Percentiles rank a stretch among this genome's conserved stretches.
phyloP scores from a whole-genome alignment of 2,888 invertebrate genomes.

The Gisinianus flammeolus region DNA sequence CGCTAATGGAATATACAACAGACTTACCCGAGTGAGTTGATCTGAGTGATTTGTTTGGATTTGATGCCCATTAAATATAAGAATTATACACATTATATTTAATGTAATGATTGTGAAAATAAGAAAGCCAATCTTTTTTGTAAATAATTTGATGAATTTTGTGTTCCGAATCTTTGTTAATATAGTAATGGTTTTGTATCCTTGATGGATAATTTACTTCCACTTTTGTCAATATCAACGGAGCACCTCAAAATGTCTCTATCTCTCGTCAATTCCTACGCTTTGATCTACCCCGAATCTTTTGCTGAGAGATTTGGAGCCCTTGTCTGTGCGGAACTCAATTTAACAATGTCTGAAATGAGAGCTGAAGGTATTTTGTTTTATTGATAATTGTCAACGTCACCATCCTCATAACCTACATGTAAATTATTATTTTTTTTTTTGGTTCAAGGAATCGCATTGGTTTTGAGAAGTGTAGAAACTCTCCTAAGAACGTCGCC shows the following conservation, averaged over 20 bases:
- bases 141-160: slow-evolving; percentile 48
- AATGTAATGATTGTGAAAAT: neutral
- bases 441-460: slow-evolving; percentile 74
- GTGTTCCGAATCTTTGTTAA: no score
- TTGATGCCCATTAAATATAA: no score
- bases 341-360: slow-evolving; percentile 78
- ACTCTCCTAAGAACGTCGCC: slow-evolving; percentile 77
- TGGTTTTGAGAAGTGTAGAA: slow-evolving; percentile 76
- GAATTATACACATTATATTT: no score
- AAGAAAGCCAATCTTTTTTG: slow-evolving; percentile 67
- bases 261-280: slow-evolving; percentile 56
- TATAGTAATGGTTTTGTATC: slow-evolving; percentile 54
- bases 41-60: neutral
- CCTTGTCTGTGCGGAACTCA: slow-evolving; percentile 73
- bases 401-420: no score
- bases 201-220: slow-evolving; percentile 55
- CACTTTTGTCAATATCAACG: slow-evolving; percentile 55
- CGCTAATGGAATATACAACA: slow-evolving; percentile 78
- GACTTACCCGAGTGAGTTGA: slow-evolving; percentile 60
- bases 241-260: slow-evolving; percentile 57
- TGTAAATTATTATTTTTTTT: no score
- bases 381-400: no score
- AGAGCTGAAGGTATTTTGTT: slow-evolving; percentile 69
- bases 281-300: slow-evolving; percentile 55
- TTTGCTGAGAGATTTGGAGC: slow-evolving; percentile 60